Evolutionary conservation across 2,888 invertebrate genomes (phyloP), one percentile per base, ranked within the genome.

Genomic region (Drosophila nr. fundita): DNA sequence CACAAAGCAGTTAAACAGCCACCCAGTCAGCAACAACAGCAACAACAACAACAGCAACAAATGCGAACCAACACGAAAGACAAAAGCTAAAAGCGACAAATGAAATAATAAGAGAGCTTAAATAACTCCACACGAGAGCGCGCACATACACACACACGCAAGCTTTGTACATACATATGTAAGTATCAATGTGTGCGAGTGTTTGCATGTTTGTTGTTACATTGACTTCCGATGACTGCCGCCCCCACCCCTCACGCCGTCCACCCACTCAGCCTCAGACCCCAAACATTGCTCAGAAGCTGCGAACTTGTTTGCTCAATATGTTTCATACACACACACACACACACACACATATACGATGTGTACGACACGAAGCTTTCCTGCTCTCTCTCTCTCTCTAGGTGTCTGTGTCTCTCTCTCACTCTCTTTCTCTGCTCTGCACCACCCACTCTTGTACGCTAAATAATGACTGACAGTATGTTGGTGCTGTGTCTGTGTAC

Each of bases 301-400:
- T 90, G 90, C 86, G 90, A 90, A 91, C 91, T 90, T 91, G 91
- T 91, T 90, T 91, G 91, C 91, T 91, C 89, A 91, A 91, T 90
- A 91, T 88, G 89, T 86, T 89, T 88, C 76, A 82, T 76, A 83
- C 63, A 89, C 79, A 82, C 73, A 76, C 70, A 72, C 72, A 83
- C 63, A 89, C 79, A 82, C 73, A 59, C 59, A 57, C 58, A 38
- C 65, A 64, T 10, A 69, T 59, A 59, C 74, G 72, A 73, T 73
- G 75, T 74, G 59, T 54, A 59, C 73, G 70, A 86, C 81, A 86
- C 89, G 90, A 84, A 84, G 87, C 90, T 83, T 74, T 24, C 24
- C 45, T 77, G 71, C 77, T 71, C 63, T 38, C 55, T 34, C 34
- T 6, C 29, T 53, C 32, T 18, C 18, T 29, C 11, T 21, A 0